Evolutionary conservation across 2,797 vertebrate species (phyloP), one percentile per base, ranked within the genome.

Genomic region (Ammospiza maritima): DNA sequence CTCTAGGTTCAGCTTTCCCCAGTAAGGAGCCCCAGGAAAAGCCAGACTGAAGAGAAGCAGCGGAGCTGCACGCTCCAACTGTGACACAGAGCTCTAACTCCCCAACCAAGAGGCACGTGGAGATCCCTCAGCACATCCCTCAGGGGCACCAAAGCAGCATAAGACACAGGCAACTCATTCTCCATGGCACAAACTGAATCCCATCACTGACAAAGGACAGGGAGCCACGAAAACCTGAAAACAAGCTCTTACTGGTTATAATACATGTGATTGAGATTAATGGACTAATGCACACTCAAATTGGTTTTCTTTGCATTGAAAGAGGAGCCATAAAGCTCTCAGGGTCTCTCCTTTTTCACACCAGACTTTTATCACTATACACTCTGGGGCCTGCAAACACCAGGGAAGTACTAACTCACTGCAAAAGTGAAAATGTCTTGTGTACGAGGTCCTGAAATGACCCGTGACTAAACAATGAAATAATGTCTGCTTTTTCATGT

Each of bases 1-100:
- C 42, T 19, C 58, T 20, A 27, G 30, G 27, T 84, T 66, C 40
- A 75, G 34, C 30, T 58, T 44, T 61, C 36, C 8, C 3, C 7
- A 44, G 17, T 14, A 27, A 87, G 47, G 16, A 75, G 34, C 47
- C 70, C 11, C 29, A 78, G 62, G 38, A 69, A 77, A 90, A 72
- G 58, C 34, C 58, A 18, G 58, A n/a, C 13, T 27, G 22, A 29
- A 70, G 51, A 77, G 70, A 22, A 62, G 30, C 7, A 32, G 32
- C 0, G 30, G 3, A 44, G 18, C 48, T 29, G 30, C 1, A 1
- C 14, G 14, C 32, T 67, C 38, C 66, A 36, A 27, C 70, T 5
- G 7, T 16, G 17, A 64, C 50, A 64, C 2, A 0, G 0, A 79
- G 58, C 64, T 73, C 48, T 7, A 32, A 54, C 1, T 1, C 42